These are phyloP conservation scores for Sinella curviseta DNA, from an alignment of 1,140 invertebrate species.

Conservation along the genomic window DNA sequence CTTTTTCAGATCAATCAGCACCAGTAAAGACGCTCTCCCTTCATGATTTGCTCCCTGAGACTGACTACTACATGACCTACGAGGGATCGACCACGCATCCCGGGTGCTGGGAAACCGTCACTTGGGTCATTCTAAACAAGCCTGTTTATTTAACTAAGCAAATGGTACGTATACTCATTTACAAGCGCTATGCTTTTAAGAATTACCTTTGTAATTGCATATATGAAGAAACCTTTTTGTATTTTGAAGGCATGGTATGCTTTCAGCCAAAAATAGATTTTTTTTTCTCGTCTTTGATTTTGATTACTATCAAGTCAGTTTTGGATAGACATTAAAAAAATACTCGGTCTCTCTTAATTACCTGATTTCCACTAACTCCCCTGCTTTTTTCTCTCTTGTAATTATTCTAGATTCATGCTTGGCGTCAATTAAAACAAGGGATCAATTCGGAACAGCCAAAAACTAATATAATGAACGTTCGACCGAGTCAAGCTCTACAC, in stretches of 20 bases:
- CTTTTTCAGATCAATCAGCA: slow-evolving; percentile 69
- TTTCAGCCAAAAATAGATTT: background rate
- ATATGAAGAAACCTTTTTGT: too few species aligned
- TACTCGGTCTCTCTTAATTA: too few species aligned
- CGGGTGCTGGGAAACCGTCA: slow-evolving; percentile 87
- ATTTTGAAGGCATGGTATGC: background rate
- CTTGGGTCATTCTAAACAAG: slow-evolving; percentile 94
- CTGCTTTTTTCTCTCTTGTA: background rate
- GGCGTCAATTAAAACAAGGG: slow-evolving; percentile 83
- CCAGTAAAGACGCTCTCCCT: slow-evolving; percentile 79
- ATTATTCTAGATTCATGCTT: slow-evolving; percentile 68
- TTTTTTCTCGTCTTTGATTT: background rate
- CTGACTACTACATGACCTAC: slow-evolving; percentile 94
- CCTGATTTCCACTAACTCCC: too few species aligned
- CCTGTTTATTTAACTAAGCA: slow-evolving; percentile 94
- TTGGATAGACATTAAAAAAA: background rate
- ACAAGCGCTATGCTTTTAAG: too few species aligned
- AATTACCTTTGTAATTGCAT: too few species aligned
- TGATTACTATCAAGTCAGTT: background rate
- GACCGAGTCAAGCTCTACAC: slow-evolving; percentile 84
- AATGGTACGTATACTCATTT: slow-evolving; percentile 67
- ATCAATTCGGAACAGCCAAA: slow-evolving; percentile 80
- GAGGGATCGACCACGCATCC: slow-evolving; percentile 94
- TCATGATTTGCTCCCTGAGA: slow-evolving; percentile 81
- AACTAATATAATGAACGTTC: slow-evolving; percentile 87